Base-by-base conservation (phyloP, 2,113 vertebrate species). In the Hydrochoerus hydrochaeris region DNA sequence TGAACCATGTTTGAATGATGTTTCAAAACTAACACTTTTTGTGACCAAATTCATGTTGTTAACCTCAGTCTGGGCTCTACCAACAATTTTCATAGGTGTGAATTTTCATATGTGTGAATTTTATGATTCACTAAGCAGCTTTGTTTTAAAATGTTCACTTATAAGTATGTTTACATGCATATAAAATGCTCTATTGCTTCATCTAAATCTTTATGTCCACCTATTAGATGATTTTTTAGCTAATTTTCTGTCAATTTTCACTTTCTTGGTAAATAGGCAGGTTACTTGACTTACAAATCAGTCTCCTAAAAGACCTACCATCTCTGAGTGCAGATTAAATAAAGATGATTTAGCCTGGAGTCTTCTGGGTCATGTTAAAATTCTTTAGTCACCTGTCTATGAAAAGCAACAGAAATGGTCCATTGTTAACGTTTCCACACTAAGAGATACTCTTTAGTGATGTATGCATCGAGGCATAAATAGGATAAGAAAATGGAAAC, bases 151-250 rank as follows among this genome's bases (percentile, higher is more conserved):
- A 81, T 77, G 2, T 26, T 63, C 84, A 35, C 8, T 62, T 81
- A 8, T 41, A 58, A 94, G 57, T 35, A 73, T 82, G 3, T 75
- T 88, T 12, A 30, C 88, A 32, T 91, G 5, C n/a, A 85, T 88
- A 78, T 95, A 69, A 90, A 95, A 67, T 92, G 32, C 0, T 14
- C 62, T 13, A 90, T 73, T 90, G 1, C 9, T 94, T 82, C 52
- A 24, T 80, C 41, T 78, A 90, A 97, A 80, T 90, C 7, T 87
- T 86, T 83, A 44, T 94, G 92, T 91, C 38, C 88, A 41, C 9
- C 44, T 32, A 30, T 49, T 49, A 2, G 20, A 22, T 86, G 44
- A 91, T 71, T 94, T 93, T 52, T 14, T 19, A 73, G 62, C 4
- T 44, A 17, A 17, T 63, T 96, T 73, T 95, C 26, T 63, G 54